Evolutionary conservation across 2,888 invertebrate genomes (phyloP).

Genomic region (Epinotia demarniana): DNA sequence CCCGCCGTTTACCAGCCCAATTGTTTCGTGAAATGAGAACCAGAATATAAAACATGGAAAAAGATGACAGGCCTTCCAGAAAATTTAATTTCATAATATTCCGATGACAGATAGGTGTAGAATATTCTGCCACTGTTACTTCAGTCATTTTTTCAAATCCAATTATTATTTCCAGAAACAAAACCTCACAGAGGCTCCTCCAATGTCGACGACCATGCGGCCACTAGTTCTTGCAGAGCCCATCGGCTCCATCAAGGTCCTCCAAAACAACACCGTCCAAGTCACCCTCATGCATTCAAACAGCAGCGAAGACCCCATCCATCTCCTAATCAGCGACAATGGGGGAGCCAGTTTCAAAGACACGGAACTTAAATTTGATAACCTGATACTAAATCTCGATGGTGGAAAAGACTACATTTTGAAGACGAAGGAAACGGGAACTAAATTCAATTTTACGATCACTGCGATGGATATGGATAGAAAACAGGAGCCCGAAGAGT

Average conservation of each 20-base stretch:
- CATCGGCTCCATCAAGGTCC: constrained; percentile 76
- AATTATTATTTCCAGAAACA: constrained; percentile 50
- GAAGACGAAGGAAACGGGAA: constrained; percentile 79
- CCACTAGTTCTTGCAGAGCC: constrained; percentile 73
- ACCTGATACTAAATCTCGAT: constrained; percentile 74
- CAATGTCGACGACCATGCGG: constrained; percentile 52
- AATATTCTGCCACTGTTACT: neutral
- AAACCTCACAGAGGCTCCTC: constrained; percentile 48
- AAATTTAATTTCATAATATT: neutral
- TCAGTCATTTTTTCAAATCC: neutral
- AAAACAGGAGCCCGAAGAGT: constrained; percentile 58
- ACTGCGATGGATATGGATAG: constrained; percentile 60
- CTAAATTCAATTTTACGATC: constrained; percentile 78
- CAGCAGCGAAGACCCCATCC: constrained; percentile 70
- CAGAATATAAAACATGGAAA: too few species aligned
- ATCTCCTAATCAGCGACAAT: constrained; percentile 72
- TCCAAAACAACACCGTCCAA: constrained; percentile 79
- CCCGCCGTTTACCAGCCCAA: too few species aligned
- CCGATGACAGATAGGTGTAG: neutral
- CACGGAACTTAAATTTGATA: constrained; percentile 71
- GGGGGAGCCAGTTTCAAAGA: constrained; percentile 72
- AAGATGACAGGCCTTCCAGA: neutral
- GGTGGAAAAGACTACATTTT: constrained; percentile 77
- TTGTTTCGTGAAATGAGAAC: too few species aligned
- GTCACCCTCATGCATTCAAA: constrained; percentile 75